Evolutionary conservation across 2,888 invertebrate genomes (phyloP).

Genomic region (Dryobota labecula): DNA sequence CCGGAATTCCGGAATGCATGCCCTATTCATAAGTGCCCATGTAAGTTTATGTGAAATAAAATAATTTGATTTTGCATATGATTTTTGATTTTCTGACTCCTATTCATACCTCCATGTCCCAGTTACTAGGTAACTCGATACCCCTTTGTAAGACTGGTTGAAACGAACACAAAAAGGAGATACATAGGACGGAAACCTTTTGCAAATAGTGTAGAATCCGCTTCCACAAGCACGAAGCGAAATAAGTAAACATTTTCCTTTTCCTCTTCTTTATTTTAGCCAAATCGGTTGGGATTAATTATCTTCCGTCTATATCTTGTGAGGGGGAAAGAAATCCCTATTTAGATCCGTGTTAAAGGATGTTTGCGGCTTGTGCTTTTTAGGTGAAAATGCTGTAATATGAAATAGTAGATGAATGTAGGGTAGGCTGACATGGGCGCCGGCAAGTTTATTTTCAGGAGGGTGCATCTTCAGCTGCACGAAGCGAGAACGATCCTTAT

Average conservation of each 20-base stretch:
- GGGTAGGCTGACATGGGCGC: too few species aligned
- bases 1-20: too few species aligned
- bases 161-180: background rate
- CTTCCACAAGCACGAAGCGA: constrained; percentile 25
- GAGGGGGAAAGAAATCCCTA: constrained; percentile 36
- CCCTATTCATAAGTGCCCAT: too few species aligned
- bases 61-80: too few species aligned
- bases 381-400: background rate
- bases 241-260: constrained; percentile 52
- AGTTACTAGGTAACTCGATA: background rate
- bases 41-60: too few species aligned
- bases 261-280: constrained; percentile 70
- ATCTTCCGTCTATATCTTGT: constrained; percentile 67
- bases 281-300: constrained; percentile 77
- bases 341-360: background rate
- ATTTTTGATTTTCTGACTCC: too few species aligned
- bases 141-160: background rate
- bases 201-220: constrained; percentile 27
- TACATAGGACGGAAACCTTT: background rate
- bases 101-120: background rate
- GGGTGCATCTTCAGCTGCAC: too few species aligned
- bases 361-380: background rate
- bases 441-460: too few species aligned
- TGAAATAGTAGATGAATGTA: background rate
- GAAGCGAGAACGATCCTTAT: too few species aligned